A percentile compares a stretch with the other conserved stretches of the same genome.
Conservation (phyloP, 2,113 vertebrate species). For the Seriola quinqueradiata region DNA sequence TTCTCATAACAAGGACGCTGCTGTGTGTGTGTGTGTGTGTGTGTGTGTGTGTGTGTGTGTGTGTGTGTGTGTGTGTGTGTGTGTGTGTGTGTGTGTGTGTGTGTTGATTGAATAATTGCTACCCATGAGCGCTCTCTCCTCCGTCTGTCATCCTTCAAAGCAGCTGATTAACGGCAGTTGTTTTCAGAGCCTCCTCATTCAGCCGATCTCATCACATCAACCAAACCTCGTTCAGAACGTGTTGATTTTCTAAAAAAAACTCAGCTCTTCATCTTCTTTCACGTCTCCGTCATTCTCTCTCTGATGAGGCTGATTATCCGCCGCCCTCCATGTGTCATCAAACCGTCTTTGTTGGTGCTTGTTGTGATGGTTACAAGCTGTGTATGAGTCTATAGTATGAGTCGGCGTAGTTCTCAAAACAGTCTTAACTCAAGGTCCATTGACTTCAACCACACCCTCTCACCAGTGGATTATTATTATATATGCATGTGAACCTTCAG, state of each 20-base stretch:
- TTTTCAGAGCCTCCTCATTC: conserved; percentile 29
- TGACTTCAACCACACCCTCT: too few relatives aligned
- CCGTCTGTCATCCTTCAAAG: conserved; percentile 32
- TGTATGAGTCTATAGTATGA: too few relatives aligned
- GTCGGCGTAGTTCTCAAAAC: too few relatives aligned
- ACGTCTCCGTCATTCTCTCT: neutral
- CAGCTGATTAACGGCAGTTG: conserved; percentile 24
- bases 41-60: conserved; percentile 10
- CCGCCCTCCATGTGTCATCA: too few relatives aligned
- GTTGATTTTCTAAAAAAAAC: conserved; percentile 8
- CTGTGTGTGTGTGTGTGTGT: conserved; percentile 11
- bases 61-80: conserved; percentile 16
- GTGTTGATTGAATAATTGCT: conserved; percentile 42
- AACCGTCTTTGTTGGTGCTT: too few relatives aligned
- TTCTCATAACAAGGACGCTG: conserved; percentile 9
- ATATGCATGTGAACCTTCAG: too few relatives aligned
- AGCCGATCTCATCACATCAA: neutral
- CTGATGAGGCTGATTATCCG: too few relatives aligned
- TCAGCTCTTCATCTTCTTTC: neutral
- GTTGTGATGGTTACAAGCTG: too few relatives aligned
- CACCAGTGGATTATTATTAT: too few relatives aligned
- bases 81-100: neutral
- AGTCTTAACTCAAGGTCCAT: too few relatives aligned
- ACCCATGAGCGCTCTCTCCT: conserved; percentile 9
- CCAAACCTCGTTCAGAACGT: conserved; percentile 1